A percentile compares a stretch with the other conserved stretches of the same genome.
These are phyloP conservation scores for Scaeva pyrastri DNA, from an alignment of 2,888 invertebrate species.

Conservation along the genomic window DNA sequence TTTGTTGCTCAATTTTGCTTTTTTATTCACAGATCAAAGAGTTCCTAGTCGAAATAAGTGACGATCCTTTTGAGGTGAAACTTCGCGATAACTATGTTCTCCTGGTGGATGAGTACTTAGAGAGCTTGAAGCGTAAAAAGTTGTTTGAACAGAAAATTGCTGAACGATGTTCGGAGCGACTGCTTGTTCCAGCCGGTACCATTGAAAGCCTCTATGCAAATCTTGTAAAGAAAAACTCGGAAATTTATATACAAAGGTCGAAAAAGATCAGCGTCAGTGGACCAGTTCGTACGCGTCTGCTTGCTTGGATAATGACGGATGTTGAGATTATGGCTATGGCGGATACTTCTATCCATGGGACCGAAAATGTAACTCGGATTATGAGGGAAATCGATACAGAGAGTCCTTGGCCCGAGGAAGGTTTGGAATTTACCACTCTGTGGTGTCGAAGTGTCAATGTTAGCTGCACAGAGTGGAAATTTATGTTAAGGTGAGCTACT, in stretches of 20 bases:
- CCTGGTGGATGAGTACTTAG: constrained; percentile 97
- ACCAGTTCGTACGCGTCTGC: constrained; percentile 90
- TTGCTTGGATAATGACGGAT: constrained; percentile 93
- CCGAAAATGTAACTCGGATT: constrained; percentile 88
- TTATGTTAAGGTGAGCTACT: constrained; percentile 87
- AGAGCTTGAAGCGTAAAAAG: constrained; percentile 94
- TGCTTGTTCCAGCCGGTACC: constrained; percentile 91
- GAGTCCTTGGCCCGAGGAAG: constrained; percentile 96
- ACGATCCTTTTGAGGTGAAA: constrained; percentile 99
- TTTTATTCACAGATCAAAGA: constrained; percentile 89
- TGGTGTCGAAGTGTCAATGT: constrained; percentile 96
- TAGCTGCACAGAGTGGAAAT: constrained; percentile 93
- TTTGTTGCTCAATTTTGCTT: neutral
- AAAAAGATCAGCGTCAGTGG: constrained; percentile 86
- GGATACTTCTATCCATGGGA: constrained; percentile 94
- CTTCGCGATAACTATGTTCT: constrained; percentile 97
- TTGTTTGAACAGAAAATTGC: constrained; percentile 95
- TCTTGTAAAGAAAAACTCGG: constrained; percentile 94
- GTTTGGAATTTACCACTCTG: constrained; percentile 93
- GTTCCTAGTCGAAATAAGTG: constrained; percentile 95
- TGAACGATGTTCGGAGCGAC: constrained; percentile 92
- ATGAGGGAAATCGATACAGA: constrained; percentile 94
- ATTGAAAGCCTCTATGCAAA: constrained; percentile 95
- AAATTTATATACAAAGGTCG: constrained; percentile 97
- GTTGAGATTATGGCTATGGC: constrained; percentile 89